A percentile compares a stretch with the other conserved stretches of the same genome.
Conservation (phyloP, 2,888 invertebrate species). For the Drosophila rubida region DNA sequence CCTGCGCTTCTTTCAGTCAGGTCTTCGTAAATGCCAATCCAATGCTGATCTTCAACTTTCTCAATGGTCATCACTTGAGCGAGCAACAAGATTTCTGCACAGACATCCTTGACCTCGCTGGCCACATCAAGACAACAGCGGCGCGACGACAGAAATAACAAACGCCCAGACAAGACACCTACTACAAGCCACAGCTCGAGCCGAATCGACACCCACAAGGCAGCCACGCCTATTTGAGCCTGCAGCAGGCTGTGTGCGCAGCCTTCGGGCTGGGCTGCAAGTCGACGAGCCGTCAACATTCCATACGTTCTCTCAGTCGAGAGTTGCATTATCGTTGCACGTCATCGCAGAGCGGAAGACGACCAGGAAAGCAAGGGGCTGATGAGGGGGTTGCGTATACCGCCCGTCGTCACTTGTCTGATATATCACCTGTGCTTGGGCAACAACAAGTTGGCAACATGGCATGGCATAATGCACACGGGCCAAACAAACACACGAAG, state of each 20-base stretch:
- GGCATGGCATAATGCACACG: conserved; percentile 61
- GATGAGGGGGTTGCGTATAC: conserved; percentile 29
- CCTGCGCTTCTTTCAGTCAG: not conserved
- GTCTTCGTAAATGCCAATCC: conserved; percentile 28
- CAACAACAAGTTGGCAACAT: conserved; percentile 63
- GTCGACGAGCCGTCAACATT: conserved; percentile 65
- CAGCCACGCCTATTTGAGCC: conserved; percentile 8
- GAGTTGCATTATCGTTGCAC: conserved; percentile 72
- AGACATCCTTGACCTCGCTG: conserved; percentile 67
- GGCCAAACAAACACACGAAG: conserved; percentile 20
- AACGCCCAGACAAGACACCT: conserved; percentile 69
- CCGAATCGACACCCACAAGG: conserved; percentile 59
- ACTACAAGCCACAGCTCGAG: conserved; percentile 48
- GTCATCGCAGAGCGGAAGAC: conserved; percentile 54
- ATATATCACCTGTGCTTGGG: conserved; percentile 74
- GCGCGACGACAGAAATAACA: conserved; percentile 34
- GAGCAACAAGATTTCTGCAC: conserved; percentile 29
- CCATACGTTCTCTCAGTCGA: conserved; percentile 54
- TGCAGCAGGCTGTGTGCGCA: conserved; percentile 4
- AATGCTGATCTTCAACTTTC: conserved; percentile 37
- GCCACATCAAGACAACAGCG: conserved; percentile 33
- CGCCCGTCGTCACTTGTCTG: conserved; percentile 81
- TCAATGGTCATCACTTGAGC: conserved; percentile 49
- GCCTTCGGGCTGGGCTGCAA: conserved; percentile 9
- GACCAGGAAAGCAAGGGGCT: not conserved